phyloP scores from a whole-genome alignment of 1,140 invertebrate species.

The Pectinophora gossypiella region DNA sequence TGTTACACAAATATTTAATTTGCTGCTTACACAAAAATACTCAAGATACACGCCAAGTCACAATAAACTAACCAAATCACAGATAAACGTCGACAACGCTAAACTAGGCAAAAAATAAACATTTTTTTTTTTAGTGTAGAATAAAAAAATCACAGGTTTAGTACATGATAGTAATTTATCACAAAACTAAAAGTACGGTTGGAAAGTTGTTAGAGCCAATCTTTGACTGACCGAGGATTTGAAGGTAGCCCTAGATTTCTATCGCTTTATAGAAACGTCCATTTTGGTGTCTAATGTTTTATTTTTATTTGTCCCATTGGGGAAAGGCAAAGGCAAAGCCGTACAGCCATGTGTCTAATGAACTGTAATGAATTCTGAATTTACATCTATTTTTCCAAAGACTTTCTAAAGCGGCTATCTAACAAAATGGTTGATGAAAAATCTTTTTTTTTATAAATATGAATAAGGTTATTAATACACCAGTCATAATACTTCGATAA shows the following conservation, averaged over 20 bases:
- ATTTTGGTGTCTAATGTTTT: too few species aligned
- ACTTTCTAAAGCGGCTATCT: too few species aligned
- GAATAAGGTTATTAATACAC: too few species aligned
- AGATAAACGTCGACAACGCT: constrained; percentile 50
- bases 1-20: constrained; percentile 68
- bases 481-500: too few species aligned
- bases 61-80: constrained; percentile 60
- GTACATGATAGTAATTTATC: constrained; percentile 13
- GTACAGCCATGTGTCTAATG: too few species aligned
- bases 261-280: not conserved
- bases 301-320: too few species aligned
- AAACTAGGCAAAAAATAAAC: constrained; percentile 16
- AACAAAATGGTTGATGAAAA: too few species aligned
- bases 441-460: too few species aligned
- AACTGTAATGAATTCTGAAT: too few species aligned
- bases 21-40: constrained; percentile 59
- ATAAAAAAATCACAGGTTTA: constrained; percentile 58
- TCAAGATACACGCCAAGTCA: constrained; percentile 49
- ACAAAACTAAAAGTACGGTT: constrained; percentile 1
- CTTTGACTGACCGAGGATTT: not conserved
- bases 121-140: constrained; percentile 14
- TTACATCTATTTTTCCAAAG: too few species aligned
- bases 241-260: not conserved
- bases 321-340: too few species aligned
- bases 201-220: not conserved